Conservation (phyloP, 1,140 invertebrate species). For the Papilio aristodemus region DNA sequence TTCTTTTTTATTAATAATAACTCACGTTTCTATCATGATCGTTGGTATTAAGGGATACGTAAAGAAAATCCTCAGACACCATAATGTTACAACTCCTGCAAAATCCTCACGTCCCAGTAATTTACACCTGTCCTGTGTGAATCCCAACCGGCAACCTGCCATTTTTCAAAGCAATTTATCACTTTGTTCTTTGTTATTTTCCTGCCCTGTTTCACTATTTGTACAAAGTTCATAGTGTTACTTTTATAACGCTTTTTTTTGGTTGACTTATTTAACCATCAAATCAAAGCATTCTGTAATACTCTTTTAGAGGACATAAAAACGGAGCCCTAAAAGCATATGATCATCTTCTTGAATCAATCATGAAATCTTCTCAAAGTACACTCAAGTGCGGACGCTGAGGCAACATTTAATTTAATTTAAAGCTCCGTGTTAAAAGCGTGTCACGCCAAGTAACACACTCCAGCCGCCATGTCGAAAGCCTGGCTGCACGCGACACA, state of each 20-base stretch:
- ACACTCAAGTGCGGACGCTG: constrained; percentile 5
- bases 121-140: not conserved
- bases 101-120: not conserved
- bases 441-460: constrained; percentile 8
- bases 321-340: not conserved
- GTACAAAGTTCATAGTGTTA: no score
- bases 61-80: not conserved
- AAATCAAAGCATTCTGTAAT: not conserved
- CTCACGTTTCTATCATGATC: not conserved
- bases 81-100: not conserved
- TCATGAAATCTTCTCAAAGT: constrained; percentile 14
- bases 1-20: not conserved
- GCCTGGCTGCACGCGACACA: not conserved
- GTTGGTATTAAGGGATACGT: not conserved
- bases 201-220: not conserved
- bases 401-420: constrained; percentile 14
- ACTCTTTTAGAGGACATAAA: not conserved
- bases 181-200: not conserved
- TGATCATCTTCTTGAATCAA: no score
- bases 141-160: not conserved
- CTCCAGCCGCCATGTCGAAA: constrained; percentile 4
- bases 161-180: constrained; percentile 5
- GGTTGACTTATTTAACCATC: no score
- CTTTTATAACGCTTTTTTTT: no score
- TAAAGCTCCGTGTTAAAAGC: not conserved